Evolutionary conservation across 1,140 invertebrate species (phyloP).

Genomic region (Carcinoscorpius rotundicauda): DNA sequence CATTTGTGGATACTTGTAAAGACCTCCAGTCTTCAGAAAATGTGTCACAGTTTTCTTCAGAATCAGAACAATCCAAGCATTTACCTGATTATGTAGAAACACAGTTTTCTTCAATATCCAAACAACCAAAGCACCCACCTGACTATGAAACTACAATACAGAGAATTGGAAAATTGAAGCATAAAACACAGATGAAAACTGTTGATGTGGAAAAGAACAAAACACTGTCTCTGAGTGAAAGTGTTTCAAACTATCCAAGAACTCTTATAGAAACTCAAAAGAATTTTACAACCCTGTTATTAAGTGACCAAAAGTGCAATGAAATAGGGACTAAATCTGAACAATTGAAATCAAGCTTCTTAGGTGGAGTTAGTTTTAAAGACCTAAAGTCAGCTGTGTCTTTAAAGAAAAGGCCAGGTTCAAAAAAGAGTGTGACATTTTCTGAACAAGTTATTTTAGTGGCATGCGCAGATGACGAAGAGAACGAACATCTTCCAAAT

Average conservation of each 20-base stretch:
- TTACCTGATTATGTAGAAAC: slow-evolving; percentile 25
- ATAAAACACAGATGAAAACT: too few relatives aligned
- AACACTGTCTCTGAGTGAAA: too few relatives aligned
- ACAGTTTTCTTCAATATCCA: background rate
- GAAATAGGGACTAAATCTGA: slow-evolving; percentile 6
- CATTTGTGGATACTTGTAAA: background rate
- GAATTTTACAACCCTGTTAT: too few relatives aligned
- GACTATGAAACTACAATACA: slow-evolving; percentile 27
- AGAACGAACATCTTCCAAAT: slow-evolving; percentile 78
- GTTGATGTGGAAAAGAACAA: too few relatives aligned
- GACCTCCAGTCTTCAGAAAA: background rate
- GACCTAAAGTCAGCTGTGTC: background rate
- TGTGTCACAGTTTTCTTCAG: background rate
- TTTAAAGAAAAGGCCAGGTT: slow-evolving; percentile 24
- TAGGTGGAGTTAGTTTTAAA: background rate
- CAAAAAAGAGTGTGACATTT: slow-evolving; percentile 86
- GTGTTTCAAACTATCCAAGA: too few relatives aligned
- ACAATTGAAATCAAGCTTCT: background rate
- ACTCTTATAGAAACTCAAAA: too few relatives aligned
- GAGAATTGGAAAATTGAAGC: slow-evolving; percentile 9
- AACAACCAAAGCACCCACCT: slow-evolving; percentile 20
- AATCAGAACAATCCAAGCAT: slow-evolving; percentile 5
- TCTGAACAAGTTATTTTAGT: slow-evolving; percentile 85
- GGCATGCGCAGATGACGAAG: slow-evolving; percentile 71
- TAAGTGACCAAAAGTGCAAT: too few relatives aligned